These are phyloP conservation scores for Trichomalopsis sarcophagae DNA, from an alignment of 1,140 invertebrate genomes.

Conservation along the genomic window DNA sequence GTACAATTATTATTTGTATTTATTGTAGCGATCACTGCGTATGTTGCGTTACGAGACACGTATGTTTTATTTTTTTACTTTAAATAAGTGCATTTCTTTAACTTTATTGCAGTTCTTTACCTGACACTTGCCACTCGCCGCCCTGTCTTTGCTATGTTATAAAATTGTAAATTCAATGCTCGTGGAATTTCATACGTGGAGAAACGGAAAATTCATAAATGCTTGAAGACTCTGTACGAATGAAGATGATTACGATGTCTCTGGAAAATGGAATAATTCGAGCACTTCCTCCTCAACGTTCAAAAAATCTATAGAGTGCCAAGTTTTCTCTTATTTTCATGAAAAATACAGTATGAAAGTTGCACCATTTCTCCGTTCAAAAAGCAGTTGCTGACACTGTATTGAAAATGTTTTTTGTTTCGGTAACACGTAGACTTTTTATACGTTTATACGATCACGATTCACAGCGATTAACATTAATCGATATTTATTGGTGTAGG, in stretches of 20 bases:
- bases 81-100: slow-evolving; percentile 39
- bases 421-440: slow-evolving; percentile 49
- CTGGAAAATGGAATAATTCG: slow-evolving; percentile 9
- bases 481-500: slow-evolving; percentile 49
- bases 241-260: slow-evolving; percentile 2
- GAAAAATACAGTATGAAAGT: slow-evolving; percentile 49
- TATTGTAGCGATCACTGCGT: slow-evolving; percentile 57
- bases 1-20: slow-evolving; percentile 64
- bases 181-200: slow-evolving; percentile 3
- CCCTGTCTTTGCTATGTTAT: neutral
- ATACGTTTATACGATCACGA: slow-evolving; percentile 51
- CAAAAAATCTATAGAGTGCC: slow-evolving; percentile 26
- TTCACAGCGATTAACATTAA: slow-evolving; percentile 53
- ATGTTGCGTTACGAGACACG: slow-evolving; percentile 45
- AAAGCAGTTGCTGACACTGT: slow-evolving; percentile 34
- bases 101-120: slow-evolving; percentile 34
- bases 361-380: slow-evolving; percentile 18
- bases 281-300: slow-evolving; percentile 7
- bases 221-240: slow-evolving; percentile 4
- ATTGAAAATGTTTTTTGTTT: slow-evolving; percentile 40
- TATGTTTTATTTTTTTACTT: slow-evolving; percentile 46
- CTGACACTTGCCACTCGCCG: slow-evolving; percentile 41
- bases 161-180: slow-evolving; percentile 42
- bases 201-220: slow-evolving; percentile 12
- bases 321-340: slow-evolving; percentile 32